These are phyloP conservation scores for Ellobius talpinus DNA, from an alignment of 2,113 vertebrate species.

Conservation along the genomic window DNA sequence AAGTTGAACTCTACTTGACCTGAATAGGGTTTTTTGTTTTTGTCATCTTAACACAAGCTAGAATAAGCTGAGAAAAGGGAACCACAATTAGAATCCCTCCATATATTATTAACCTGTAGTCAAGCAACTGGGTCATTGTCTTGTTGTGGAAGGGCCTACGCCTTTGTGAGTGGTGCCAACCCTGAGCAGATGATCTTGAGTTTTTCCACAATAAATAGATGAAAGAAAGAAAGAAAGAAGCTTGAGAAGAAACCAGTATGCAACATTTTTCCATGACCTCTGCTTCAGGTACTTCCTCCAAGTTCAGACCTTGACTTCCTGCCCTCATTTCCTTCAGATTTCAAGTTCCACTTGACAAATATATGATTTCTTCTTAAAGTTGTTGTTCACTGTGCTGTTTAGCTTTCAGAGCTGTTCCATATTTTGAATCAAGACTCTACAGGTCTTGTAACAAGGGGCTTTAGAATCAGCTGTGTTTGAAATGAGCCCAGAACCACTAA, in stretches of 20 bases:
- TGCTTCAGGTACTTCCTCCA: background rate
- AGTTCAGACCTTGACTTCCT: background rate
- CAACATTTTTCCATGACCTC: background rate
- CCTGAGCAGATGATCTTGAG: background rate
- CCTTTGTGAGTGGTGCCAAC: background rate
- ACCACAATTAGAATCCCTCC: background rate
- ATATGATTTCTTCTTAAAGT: background rate
- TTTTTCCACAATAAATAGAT: background rate
- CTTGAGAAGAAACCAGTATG: background rate
- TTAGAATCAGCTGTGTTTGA: background rate
- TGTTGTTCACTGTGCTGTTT: background rate
- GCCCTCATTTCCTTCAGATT: background rate
- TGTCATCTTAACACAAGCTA: background rate
- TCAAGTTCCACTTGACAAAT: background rate
- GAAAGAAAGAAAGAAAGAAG: background rate
- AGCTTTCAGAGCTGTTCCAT: background rate
- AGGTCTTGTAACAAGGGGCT: background rate
- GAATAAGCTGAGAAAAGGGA: background rate
- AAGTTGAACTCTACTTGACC: background rate
- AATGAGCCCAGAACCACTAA: background rate
- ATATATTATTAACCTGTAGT: background rate
- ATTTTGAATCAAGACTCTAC: background rate
- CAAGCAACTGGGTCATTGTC: background rate
- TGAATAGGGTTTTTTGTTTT: background rate
- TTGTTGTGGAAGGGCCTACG: background rate